A percentile compares a stretch with the other conserved stretches of the same genome.
Conservation (phyloP, 1,140 invertebrate species). For the Orussus abietinus region DNA sequence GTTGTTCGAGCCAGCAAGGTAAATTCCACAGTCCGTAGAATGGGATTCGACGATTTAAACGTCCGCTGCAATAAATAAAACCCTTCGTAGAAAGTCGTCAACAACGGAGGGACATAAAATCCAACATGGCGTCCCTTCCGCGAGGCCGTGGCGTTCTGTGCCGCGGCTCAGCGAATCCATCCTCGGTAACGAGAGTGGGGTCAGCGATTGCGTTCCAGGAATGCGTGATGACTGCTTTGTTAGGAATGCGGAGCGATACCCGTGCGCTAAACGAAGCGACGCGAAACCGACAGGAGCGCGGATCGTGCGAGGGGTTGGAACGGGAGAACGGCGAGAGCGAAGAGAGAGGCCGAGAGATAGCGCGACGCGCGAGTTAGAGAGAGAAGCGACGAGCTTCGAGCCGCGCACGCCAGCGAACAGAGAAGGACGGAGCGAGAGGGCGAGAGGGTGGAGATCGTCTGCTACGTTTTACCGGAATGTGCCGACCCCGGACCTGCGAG, state of each 20-base stretch:
- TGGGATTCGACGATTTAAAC: too few relatives aligned
- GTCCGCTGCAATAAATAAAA: too few relatives aligned
- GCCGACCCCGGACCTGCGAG: too few relatives aligned
- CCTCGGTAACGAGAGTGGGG: slow-evolving; percentile 41
- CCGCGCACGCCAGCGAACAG: slow-evolving; percentile 15
- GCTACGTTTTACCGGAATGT: too few relatives aligned
- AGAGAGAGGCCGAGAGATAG: slow-evolving; percentile 4
- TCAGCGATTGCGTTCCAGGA: slow-evolving; percentile 46
- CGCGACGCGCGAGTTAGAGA: slow-evolving; percentile 13
- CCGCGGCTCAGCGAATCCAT: slow-evolving; percentile 20
- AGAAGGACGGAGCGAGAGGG: slow-evolving; percentile 13
- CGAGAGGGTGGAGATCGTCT: too few relatives aligned
- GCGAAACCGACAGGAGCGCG: not conserved
- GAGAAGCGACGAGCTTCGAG: too few relatives aligned
- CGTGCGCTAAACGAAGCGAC: slow-evolving; percentile 9
- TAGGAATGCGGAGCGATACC: slow-evolving; percentile 39
- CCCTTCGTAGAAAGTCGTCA: too few relatives aligned
- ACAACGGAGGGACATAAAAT: slow-evolving; percentile 42
- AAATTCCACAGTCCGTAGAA: too few relatives aligned
- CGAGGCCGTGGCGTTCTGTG: slow-evolving; percentile 15
- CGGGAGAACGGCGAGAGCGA: not conserved
- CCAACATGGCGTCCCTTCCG: slow-evolving; percentile 46
- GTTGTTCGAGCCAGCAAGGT: too few relatives aligned
- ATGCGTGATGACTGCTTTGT: slow-evolving; percentile 50
- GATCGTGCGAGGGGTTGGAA: too few relatives aligned